Evolutionary conservation across 2,113 vertebrate species (phyloP), one percentile per base, ranked within the genome.

Genomic region (Edolisoma coerulescens): DNA sequence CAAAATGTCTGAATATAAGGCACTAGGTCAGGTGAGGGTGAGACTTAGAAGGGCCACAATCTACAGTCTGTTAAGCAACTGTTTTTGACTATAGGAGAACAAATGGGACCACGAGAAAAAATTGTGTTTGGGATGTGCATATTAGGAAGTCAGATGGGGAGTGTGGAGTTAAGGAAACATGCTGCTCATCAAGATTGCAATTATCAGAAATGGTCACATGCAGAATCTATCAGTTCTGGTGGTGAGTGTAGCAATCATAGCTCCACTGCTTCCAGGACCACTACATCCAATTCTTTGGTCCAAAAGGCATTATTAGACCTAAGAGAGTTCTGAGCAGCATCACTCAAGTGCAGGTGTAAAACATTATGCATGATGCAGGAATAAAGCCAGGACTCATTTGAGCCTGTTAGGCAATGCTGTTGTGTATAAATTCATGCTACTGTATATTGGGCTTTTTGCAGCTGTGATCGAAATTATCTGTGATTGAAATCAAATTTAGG

Each of bases 171-270:
- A 39, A 76, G 83, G 35, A 80, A 87, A 27, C 0, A 0, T 17
- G 27, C 9, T 4, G 22, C 8, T 78, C 44, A 54, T 23, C 1
- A 2, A 60, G 60, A 64, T 9, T 0, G 0, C 12, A 81, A 2
- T 63, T 49, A 56, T 24, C 37, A 71, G 59, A 73, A 77, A 27
- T 9, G 10, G 16, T 41, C 9, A 14, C 6, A 6, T 16, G 33
- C 10, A 80, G 42, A 54, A 73, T 14, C 4, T 11, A 6, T 11
- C 17, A 35, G 18, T 24, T 35, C 54, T 41, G 44, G 19, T 59
- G 9, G 16, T 26, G 22, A 60, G 19, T 22, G 42, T 15, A 56
- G 30, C 41, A 75, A 20, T 23, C 33, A n/a, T 10, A 69, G 17
- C 19, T 42, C 20, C 6, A 4, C 57, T 47, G 27, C 49, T 57